Evolutionary conservation across 2,113 vertebrate genomes (phyloP).

Genomic region (Periophthalmodon schlosseri): DNA sequence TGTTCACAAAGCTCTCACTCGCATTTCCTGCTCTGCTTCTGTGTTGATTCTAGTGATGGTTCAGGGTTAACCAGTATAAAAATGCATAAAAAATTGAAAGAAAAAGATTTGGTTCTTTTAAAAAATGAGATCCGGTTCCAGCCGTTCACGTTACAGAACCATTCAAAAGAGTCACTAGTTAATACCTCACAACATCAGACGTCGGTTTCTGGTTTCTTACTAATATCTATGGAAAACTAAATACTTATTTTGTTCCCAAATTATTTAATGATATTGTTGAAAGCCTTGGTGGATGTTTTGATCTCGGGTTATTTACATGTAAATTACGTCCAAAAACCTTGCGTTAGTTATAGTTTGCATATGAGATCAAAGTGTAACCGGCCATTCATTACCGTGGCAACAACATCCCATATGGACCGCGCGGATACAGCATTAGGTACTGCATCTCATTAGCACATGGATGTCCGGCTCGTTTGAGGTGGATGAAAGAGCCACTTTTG

Average conservation of each 20-base stretch:
- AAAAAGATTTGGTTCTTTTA: too few species aligned
- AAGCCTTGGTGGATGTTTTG: not conserved
- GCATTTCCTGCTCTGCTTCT: too few species aligned
- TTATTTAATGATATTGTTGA: not conserved
- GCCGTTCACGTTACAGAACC: too few species aligned
- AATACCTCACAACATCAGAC: not conserved
- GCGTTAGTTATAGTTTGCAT: not conserved
- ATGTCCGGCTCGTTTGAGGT: not conserved
- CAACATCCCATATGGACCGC: not conserved
- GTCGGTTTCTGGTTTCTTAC: not conserved
- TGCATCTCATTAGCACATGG: not conserved
- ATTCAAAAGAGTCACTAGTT: too few species aligned
- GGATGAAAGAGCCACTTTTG: not conserved
- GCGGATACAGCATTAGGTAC: not conserved
- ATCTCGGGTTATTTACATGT: conserved; percentile 1
- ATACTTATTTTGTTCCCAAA: not conserved
- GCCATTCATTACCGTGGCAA: conserved; percentile 4
- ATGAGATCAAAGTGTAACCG: conserved; percentile 1
- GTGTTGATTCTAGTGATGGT: too few species aligned
- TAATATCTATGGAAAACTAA: not conserved
- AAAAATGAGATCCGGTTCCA: too few species aligned
- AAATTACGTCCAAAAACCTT: not conserved
- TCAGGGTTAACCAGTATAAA: too few species aligned
- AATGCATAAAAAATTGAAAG: too few species aligned
- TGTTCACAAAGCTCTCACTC: too few species aligned